Percentiles rank a stretch among this genome's conserved stretches.
These are phyloP conservation scores for Theropithecus gelada DNA, from an alignment of 2,113 vertebrate genomes.

Conservation along the genomic window DNA sequence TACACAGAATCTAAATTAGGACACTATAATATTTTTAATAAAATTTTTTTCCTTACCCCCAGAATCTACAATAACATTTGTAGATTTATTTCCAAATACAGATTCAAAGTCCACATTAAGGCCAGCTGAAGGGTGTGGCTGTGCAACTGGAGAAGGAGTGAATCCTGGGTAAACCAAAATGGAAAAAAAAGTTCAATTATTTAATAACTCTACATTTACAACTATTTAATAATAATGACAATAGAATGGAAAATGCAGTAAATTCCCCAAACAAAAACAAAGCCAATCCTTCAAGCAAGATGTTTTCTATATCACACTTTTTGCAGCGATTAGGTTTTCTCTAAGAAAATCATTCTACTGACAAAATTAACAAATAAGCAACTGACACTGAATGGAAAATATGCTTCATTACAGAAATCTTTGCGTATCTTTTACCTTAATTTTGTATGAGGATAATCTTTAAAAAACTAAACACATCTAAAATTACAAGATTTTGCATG, in stretches of 20 bases:
- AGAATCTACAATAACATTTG: slow-evolving; percentile 89
- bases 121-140: slow-evolving; percentile 89
- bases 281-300: slow-evolving; percentile 20
- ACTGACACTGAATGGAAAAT: neutral
- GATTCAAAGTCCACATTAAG: slow-evolving; percentile 98
- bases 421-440: slow-evolving; percentile 43
- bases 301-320: neutral
- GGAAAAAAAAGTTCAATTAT: neutral
- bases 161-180: slow-evolving; percentile 86
- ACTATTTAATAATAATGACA: slow-evolving; percentile 18
- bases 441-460: neutral
- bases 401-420: slow-evolving; percentile 22
- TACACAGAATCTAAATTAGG: slow-evolving; percentile 43
- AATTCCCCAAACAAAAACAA: neutral
- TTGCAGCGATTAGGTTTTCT: neutral
- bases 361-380: slow-evolving; percentile 5
- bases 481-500: neutral
- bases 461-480: slow-evolving; percentile 9
- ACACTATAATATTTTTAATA: neutral
- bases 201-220: neutral
- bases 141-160: slow-evolving; percentile 89
- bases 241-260: slow-evolving; percentile 19
- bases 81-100: slow-evolving; percentile 96
- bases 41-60: slow-evolving; percentile 86
- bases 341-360: slow-evolving; percentile 11